Percentiles rank a stretch among this genome's conserved stretches.
phyloP scores from a whole-genome alignment of 2,888 invertebrate genomes.

The Holacanthella duospinosa region DNA sequence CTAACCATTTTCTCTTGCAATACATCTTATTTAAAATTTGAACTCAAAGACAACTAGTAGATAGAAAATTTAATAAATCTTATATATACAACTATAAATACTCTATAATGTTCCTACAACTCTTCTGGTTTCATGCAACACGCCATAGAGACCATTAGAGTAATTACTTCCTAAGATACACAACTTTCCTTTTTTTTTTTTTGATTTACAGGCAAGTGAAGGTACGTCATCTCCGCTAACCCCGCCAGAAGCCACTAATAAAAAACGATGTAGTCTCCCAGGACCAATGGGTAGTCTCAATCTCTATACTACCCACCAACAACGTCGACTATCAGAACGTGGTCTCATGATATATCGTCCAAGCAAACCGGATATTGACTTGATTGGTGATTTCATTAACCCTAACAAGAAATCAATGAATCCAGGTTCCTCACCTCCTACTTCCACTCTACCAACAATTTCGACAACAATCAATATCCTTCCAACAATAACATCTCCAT shows the following conservation, averaged over 20 bases:
- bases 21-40: no score
- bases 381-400: slow-evolving; percentile 35
- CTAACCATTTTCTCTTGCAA: no score
- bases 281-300: slow-evolving; percentile 26
- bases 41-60: no score
- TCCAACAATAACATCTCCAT: slow-evolving; percentile 1
- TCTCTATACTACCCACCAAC: slow-evolving; percentile 33
- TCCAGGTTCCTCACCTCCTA: background rate
- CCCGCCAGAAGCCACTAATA: background rate
- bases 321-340: slow-evolving; percentile 35
- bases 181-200: no score
- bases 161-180: no score
- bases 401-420: slow-evolving; percentile 22
- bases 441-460: background rate
- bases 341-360: slow-evolving; percentile 36
- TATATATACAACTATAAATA: no score
- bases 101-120: no score
- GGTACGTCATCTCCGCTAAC: no score
- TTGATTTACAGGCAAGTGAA: no score
- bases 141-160: no score
- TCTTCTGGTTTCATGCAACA: no score
- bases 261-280: slow-evolving; percentile 32
- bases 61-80: no score
- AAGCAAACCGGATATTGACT: slow-evolving; percentile 36
- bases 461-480: background rate